phyloP scores from a whole-genome alignment of 2,113 vertebrate species.

The Seriola rivoliana region DNA sequence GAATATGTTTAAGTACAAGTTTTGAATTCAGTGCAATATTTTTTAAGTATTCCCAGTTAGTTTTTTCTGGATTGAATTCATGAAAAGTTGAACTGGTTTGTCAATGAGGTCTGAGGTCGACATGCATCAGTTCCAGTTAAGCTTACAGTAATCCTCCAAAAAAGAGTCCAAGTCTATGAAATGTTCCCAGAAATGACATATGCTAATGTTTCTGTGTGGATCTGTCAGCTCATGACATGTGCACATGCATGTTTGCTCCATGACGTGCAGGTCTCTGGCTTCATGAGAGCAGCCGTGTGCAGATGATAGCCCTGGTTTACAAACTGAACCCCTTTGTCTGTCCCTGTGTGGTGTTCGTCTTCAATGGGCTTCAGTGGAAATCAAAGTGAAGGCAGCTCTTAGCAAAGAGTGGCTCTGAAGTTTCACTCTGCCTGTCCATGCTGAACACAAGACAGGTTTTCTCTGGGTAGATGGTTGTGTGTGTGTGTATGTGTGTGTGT shows the following conservation, averaged over 20 bases:
- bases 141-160: neutral
- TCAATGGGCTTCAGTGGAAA: conserved; percentile 61
- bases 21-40: neutral
- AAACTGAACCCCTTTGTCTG: neutral
- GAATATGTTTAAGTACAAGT: neutral
- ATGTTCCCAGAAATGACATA: too few relatives aligned
- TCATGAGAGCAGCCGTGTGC: neutral
- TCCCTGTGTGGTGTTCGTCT: conserved; percentile 49
- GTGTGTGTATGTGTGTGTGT: conserved; percentile 3
- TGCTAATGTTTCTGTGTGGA: neutral
- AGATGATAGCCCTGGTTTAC: conserved; percentile 36
- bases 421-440: conserved; percentile 71
- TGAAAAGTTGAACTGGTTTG: neutral
- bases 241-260: conserved; percentile 3
- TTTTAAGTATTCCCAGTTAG: neutral
- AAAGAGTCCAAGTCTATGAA: neutral
- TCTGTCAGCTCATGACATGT: neutral
- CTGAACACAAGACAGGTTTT: conserved; percentile 67
- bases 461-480: conserved; percentile 47
- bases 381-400: conserved; percentile 62
- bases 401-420: conserved; percentile 60
- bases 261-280: conserved; percentile 1
- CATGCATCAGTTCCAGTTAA: neutral
- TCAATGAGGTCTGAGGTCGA: neutral
- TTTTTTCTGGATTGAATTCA: neutral